These are phyloP conservation scores for Trachelus iudaicus DNA, from an alignment of 2,888 invertebrate species.

Conservation along the genomic window DNA sequence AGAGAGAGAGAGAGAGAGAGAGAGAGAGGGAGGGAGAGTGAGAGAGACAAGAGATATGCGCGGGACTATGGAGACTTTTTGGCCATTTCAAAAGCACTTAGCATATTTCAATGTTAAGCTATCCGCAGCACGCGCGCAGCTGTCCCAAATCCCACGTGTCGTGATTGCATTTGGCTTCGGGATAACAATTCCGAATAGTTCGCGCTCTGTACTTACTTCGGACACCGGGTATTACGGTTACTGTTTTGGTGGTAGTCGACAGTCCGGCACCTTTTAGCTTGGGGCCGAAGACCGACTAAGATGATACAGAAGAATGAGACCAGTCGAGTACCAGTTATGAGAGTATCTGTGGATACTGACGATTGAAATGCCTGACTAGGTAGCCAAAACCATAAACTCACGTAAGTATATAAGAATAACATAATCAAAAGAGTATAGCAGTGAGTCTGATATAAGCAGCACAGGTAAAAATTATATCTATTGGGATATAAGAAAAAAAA, in stretches of 20 bases:
- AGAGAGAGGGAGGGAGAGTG: neutral
- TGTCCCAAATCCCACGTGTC: conserved; percentile 58
- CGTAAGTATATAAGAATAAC: neutral
- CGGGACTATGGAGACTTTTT: neutral
- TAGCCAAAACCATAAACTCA: neutral
- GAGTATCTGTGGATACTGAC: neutral
- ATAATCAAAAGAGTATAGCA: neutral
- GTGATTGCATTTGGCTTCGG: conserved; percentile 51
- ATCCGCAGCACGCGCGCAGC: conserved; percentile 52
- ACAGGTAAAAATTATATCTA: neutral
- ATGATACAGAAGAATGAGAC: neutral
- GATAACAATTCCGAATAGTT: conserved; percentile 44
- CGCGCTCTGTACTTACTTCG: conserved; percentile 31
- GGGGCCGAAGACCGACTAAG: neutral
- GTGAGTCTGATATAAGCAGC: neutral
- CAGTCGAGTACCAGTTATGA: neutral
- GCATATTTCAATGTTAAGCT: conserved; percentile 53
- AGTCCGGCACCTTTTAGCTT: neutral
- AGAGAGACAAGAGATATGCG: neutral
- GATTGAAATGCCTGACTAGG: neutral
- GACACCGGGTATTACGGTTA: conserved; percentile 24
- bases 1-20: neutral
- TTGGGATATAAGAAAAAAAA: neutral
- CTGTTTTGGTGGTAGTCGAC: neutral
- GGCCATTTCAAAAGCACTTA: conserved; percentile 30